phyloP scores from a whole-genome alignment of 92 coral and sea anemone species.

The Porites divaricata region DNA sequence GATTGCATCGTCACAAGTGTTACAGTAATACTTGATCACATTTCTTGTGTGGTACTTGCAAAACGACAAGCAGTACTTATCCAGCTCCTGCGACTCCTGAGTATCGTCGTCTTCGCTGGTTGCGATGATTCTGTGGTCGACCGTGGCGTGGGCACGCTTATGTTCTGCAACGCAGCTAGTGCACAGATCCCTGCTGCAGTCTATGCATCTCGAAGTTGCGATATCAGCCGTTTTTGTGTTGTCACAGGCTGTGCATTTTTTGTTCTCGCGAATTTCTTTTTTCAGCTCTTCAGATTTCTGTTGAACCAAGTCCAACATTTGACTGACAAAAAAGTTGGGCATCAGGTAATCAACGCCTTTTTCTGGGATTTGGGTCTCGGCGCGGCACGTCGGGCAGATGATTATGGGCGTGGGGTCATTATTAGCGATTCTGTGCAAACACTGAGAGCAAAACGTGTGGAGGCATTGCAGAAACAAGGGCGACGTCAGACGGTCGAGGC shows the following conservation, averaged over 20 bases:
- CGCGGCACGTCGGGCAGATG: constrained; percentile 87
- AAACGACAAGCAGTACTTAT: constrained; percentile 89
- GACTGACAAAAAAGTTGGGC: constrained; percentile 90
- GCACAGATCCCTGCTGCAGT: constrained; percentile 87
- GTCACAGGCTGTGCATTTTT: constrained; percentile 82
- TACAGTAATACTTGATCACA: constrained; percentile 96
- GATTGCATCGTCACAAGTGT: constrained; percentile 96
- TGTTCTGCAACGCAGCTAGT: constrained; percentile 96
- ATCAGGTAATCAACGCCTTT: constrained; percentile 75
- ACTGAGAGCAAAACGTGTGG: constrained; percentile 94
- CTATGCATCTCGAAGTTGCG: constrained; percentile 96
- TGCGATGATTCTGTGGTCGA: constrained; percentile 90
- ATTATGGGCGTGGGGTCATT: constrained; percentile 73
- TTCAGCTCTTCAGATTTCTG: constrained; percentile 81
- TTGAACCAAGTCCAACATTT: constrained; percentile 87
- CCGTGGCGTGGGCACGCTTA: constrained; percentile 93
- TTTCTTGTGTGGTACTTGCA: constrained; percentile 96
- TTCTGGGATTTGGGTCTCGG: constrained; percentile 77
- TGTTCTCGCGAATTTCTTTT: constrained; percentile 71
- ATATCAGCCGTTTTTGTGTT: constrained; percentile 79
- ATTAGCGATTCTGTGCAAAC: constrained; percentile 87
- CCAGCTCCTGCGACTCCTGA: constrained; percentile 78
- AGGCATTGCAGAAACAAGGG: constrained; percentile 89
- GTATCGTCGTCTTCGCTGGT: constrained; percentile 64
- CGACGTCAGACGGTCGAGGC: constrained; percentile 80